Percentiles rank a stretch among this genome's conserved stretches.
Evolutionary conservation across 2,113 vertebrate species (phyloP).

Genomic region (Collichthys lucidus): DNA sequence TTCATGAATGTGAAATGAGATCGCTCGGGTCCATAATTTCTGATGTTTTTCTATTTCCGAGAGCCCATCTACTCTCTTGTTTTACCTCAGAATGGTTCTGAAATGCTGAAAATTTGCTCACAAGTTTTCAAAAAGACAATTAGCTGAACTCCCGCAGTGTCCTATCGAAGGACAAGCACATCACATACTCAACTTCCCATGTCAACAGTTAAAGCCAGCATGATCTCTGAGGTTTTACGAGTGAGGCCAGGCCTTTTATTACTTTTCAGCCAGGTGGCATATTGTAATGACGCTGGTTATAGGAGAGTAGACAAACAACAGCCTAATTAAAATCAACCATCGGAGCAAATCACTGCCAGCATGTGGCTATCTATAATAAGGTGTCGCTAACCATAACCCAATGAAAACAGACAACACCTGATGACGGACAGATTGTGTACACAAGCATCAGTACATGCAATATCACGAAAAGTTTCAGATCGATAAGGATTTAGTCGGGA

Average conservation of each 20-base stretch:
- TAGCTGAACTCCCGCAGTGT: neutral
- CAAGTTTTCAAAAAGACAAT: neutral
- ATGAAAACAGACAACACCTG: conserved; percentile 27
- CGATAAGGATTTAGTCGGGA: conserved; percentile 7
- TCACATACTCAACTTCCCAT: neutral
- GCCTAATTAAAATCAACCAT: conserved; percentile 60
- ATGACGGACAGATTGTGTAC: conserved; percentile 38
- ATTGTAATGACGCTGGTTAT: conserved; percentile 26
- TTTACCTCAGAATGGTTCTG: neutral
- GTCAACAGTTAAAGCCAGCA: neutral
- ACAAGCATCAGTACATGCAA: conserved; percentile 32
- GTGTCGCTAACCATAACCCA: conserved; percentile 39
- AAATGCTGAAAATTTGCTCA: conserved; percentile 5
- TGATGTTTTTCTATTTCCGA: neutral
- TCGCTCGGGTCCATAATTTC: neutral
- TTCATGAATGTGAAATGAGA: neutral
- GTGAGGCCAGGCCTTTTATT: conserved; percentile 11
- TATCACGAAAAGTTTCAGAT: conserved; percentile 20
- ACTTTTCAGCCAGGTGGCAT: conserved; percentile 48
- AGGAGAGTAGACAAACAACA: conserved; percentile 59
- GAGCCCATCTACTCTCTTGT: neutral
- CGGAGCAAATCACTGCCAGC: conserved; percentile 40
- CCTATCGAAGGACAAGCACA: neutral
- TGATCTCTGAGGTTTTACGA: conserved; percentile 1
- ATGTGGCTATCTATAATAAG: conserved; percentile 41